A percentile compares a stretch with the other conserved stretches of the same genome.
Conservation (phyloP, 2,113 vertebrate genomes). For the Eulacestoma nigropectus region DNA sequence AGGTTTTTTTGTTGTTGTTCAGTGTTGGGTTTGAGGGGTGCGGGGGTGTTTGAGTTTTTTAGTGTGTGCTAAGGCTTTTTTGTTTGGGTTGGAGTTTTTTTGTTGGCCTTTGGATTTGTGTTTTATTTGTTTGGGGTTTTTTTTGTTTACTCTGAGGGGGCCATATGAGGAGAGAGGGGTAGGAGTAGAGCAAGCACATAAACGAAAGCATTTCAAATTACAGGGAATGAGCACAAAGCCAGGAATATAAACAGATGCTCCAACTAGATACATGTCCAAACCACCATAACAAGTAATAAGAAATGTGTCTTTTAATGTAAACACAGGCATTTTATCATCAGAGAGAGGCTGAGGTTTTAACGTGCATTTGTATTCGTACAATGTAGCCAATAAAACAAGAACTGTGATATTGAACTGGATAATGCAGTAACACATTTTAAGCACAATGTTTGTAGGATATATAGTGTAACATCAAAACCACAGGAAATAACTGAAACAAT, state of each 20-base stretch:
- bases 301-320: background rate
- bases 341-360: background rate
- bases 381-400: background rate
- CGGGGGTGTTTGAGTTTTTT: background rate
- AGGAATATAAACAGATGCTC: background rate
- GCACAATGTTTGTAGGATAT: background rate
- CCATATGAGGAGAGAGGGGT: background rate
- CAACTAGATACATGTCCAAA: background rate
- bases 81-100: background rate
- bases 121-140: background rate
- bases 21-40: background rate
- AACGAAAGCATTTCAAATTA: background rate
- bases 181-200: background rate
- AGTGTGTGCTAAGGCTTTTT: background rate
- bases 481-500: background rate
- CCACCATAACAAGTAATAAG: background rate
- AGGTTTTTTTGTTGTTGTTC: background rate
- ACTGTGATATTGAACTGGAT: background rate
- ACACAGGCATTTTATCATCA: background rate
- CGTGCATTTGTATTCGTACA: background rate
- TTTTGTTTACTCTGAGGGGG: background rate
- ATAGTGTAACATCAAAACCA: background rate
- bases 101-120: background rate
- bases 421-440: background rate
- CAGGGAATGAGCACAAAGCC: background rate